Conservation (phyloP, 2,888 invertebrate genomes). For the Xestia ashworthii region DNA sequence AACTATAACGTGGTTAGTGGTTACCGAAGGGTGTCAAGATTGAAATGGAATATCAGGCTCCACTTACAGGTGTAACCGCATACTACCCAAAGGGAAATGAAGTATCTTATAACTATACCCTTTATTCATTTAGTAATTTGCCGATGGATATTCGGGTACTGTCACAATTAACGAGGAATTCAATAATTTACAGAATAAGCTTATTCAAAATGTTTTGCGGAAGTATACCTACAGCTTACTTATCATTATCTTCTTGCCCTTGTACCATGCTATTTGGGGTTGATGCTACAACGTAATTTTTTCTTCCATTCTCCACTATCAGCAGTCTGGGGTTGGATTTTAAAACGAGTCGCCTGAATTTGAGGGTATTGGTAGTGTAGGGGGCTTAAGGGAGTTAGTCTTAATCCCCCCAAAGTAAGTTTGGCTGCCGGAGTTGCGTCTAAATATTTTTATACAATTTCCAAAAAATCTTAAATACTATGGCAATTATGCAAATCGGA, state of each 20-base stretch:
- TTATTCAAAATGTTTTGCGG: neutral
- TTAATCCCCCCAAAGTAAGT: too few species aligned
- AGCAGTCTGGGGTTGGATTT: too few species aligned
- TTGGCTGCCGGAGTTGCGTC: too few species aligned
- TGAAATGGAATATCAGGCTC: neutral
- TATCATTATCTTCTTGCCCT: neutral
- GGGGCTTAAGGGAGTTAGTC: too few species aligned
- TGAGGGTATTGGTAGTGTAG: too few species aligned
- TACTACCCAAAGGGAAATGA: neutral
- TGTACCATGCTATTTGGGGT: neutral
- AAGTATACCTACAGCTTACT: neutral
- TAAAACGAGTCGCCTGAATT: too few species aligned
- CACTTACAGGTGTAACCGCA: neutral
- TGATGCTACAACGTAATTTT: neutral
- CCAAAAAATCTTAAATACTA: too few species aligned
- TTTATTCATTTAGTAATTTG: neutral
- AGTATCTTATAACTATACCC: neutral
- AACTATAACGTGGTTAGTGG: constrained; percentile 4
- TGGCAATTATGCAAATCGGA: too few species aligned
- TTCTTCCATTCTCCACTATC: neutral
- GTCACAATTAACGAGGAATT: neutral
- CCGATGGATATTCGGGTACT: neutral
- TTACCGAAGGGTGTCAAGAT: neutral
- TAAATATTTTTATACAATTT: too few species aligned
- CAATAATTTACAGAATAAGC: neutral